A percentile compares a stretch with the other conserved stretches of the same genome.
These are phyloP conservation scores for Meliscaeva auricollis DNA, from an alignment of 2,888 invertebrate genomes.

Conservation along the genomic window DNA sequence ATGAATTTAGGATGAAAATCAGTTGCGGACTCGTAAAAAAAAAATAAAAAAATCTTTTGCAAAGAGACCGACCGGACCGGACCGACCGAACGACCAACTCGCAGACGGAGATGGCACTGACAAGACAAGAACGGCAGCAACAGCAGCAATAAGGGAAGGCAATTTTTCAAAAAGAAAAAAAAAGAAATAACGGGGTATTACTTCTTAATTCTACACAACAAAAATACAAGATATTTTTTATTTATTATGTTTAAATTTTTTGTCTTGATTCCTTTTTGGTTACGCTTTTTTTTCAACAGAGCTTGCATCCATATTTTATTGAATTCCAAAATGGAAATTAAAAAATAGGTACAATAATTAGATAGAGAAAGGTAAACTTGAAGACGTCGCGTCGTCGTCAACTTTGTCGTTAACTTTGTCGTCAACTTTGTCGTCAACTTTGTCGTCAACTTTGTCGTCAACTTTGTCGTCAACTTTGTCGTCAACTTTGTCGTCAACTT, in stretches of 20 bases:
- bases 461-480: no score
- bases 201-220: conserved; percentile 2
- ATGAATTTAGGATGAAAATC: no score
- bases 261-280: neutral
- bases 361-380: conserved; percentile 23
- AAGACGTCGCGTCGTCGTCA: conserved; percentile 23
- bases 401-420: no score
- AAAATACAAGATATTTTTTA: neutral
- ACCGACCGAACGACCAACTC: neutral
- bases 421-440: neutral
- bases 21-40: no score
- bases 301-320: conserved; percentile 18
- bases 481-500: neutral
- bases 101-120: neutral
- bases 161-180: conserved; percentile 4
- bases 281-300: conserved; percentile 4
- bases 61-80: neutral
- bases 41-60: no score
- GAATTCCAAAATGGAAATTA: conserved; percentile 3
- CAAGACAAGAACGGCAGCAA: neutral
- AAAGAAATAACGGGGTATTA: neutral
- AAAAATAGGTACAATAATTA: conserved; percentile 8
- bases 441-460: no score
- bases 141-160: neutral
- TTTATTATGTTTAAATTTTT: neutral